Evolutionary conservation across 1,140 invertebrate genomes (phyloP).

Genomic region (Kradibia gibbosae): DNA sequence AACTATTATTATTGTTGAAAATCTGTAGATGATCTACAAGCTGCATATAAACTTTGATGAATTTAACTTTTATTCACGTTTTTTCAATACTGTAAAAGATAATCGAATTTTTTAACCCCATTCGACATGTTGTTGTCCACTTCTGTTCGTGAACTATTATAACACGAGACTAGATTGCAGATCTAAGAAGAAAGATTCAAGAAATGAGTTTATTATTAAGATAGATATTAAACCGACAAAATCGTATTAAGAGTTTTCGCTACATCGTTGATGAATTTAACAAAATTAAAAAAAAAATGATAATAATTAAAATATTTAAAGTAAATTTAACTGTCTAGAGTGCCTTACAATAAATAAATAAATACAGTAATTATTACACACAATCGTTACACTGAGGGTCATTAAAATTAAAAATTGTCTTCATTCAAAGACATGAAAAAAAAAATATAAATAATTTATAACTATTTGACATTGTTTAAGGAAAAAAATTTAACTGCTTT

Average conservation of each 20-base stretch:
- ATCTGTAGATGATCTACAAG: not conserved
- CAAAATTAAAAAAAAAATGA: not conserved
- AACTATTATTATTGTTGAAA: not conserved
- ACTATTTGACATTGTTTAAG: no score
- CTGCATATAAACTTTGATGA: not conserved
- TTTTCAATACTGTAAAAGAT: conserved; percentile 26
- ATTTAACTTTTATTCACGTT: not conserved
- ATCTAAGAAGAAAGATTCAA: not conserved
- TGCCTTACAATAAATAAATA: not conserved
- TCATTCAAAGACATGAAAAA: not conserved
- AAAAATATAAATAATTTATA: no score
- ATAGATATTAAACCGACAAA: not conserved
- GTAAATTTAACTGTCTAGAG: conserved; percentile 36
- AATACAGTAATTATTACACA: not conserved
- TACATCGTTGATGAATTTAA: not conserved
- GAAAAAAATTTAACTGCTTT: no score
- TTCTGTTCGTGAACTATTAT: not conserved
- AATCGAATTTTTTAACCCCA: not conserved
- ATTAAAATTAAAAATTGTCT: not conserved
- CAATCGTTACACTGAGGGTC: not conserved
- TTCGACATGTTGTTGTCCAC: not conserved
- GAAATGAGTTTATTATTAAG: not conserved
- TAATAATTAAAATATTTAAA: conserved; percentile 24
- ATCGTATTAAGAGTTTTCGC: not conserved
- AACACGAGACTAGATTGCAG: not conserved